Conservation (phyloP, 2,113 vertebrate species). For the Jaculus jaculus region DNA sequence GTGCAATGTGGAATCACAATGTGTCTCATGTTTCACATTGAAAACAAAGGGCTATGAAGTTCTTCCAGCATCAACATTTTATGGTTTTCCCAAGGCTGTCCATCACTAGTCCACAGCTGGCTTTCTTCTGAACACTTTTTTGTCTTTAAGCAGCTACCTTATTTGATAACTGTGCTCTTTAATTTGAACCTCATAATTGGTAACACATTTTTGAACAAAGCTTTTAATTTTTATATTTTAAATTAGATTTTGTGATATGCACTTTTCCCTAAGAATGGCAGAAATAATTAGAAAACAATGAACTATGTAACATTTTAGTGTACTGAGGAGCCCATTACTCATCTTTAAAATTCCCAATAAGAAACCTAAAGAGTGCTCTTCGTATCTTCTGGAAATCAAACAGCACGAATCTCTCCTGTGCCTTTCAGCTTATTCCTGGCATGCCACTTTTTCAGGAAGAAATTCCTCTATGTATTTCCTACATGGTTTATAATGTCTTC, state of each 20-base stretch:
- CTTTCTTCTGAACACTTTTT: neutral
- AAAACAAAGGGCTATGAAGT: neutral
- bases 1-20: fast-evolving
- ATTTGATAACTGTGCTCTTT: neutral
- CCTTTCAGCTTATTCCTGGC: neutral
- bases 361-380: neutral
- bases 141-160: neutral
- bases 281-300: neutral
- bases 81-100: neutral
- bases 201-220: constrained; percentile 2
- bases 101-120: fast-evolving
- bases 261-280: neutral
- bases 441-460: neutral
- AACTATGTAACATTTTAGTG: neutral
- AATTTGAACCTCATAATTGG: neutral
- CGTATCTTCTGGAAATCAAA: neutral
- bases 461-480: neutral
- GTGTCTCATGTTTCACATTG: neutral
- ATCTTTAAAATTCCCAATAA: neutral
- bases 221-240: neutral
- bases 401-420: neutral
- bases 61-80: neutral
- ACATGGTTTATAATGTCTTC: neutral
- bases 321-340: neutral
- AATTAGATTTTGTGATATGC: neutral